Conservation (phyloP, 2,797 vertebrate genomes). For the Dallia pectoralis region DNA sequence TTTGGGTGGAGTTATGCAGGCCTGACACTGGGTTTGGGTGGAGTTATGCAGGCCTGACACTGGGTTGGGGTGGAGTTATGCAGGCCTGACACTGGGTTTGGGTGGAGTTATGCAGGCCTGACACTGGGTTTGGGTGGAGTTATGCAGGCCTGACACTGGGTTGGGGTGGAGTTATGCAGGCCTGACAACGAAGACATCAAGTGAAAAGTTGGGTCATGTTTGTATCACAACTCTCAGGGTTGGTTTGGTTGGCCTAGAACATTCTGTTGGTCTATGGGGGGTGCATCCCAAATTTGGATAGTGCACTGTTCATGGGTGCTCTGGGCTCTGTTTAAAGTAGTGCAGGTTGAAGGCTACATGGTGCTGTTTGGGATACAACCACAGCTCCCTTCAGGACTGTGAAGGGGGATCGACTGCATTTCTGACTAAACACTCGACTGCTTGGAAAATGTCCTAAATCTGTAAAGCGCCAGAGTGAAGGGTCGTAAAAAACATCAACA, state of each 20-base stretch:
- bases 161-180: no score
- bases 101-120: neutral
- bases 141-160: constrained; percentile 24
- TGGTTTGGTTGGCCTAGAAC: constrained; percentile 1
- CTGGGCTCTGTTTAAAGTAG: no score
- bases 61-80: no score
- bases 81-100: constrained; percentile 21
- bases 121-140: constrained; percentile 13
- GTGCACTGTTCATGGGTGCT: neutral
- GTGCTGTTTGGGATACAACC: constrained; percentile 10
- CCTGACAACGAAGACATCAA: constrained; percentile 41
- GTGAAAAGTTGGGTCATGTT: neutral
- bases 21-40: constrained; percentile 20
- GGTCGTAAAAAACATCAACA: no score
- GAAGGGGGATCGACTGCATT: constrained; percentile 18
- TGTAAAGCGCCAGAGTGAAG: neutral
- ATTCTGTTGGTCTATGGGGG: neutral
- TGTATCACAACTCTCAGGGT: neutral
- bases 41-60: constrained; percentile 18
- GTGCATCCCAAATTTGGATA: neutral
- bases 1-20: no score
- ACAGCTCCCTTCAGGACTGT: constrained; percentile 22
- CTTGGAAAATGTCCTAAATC: constrained; percentile 34
- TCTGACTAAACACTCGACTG: constrained; percentile 34
- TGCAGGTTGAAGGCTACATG: neutral